phyloP scores from a whole-genome alignment of 2,113 vertebrate species.

The Symphodus melops region DNA sequence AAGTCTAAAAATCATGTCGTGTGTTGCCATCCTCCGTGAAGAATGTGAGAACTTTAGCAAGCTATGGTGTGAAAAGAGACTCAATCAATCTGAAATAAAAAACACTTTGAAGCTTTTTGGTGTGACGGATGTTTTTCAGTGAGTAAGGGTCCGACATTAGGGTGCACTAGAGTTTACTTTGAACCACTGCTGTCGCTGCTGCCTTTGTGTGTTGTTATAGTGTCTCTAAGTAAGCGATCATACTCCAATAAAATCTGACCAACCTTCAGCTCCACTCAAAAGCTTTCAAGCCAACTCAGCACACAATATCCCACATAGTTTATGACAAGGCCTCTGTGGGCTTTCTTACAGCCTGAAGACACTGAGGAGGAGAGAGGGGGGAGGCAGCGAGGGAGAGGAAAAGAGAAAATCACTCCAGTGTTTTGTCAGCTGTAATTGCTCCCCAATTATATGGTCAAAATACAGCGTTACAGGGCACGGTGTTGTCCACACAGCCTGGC shows the following conservation, averaged over 20 bases:
- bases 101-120: not conserved
- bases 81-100: not conserved
- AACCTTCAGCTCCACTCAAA: conserved; percentile 37
- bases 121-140: conserved; percentile 39
- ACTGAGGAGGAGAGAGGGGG: conserved; percentile 23
- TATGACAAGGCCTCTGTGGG: conserved; percentile 63
- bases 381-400: conserved; percentile 9
- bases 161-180: conserved; percentile 62
- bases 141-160: conserved; percentile 47
- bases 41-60: too few relatives aligned
- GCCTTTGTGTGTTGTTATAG: conserved; percentile 51
- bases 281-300: conserved; percentile 63
- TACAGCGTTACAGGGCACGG: conserved; percentile 75
- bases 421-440: conserved; percentile 86
- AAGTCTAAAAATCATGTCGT: too few relatives aligned
- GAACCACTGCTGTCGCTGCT: conserved; percentile 66
- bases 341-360: conserved; percentile 51
- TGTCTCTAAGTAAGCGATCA: conserved; percentile 55
- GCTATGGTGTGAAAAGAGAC: not conserved
- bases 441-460: conserved; percentile 85
- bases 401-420: conserved; percentile 64
- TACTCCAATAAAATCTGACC: conserved; percentile 72
- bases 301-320: conserved; percentile 60
- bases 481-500: conserved; percentile 81
- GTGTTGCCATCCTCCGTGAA: too few relatives aligned